Evolutionary conservation across 2,113 vertebrate genomes (phyloP).

Genomic region (Elanoides forficatus): DNA sequence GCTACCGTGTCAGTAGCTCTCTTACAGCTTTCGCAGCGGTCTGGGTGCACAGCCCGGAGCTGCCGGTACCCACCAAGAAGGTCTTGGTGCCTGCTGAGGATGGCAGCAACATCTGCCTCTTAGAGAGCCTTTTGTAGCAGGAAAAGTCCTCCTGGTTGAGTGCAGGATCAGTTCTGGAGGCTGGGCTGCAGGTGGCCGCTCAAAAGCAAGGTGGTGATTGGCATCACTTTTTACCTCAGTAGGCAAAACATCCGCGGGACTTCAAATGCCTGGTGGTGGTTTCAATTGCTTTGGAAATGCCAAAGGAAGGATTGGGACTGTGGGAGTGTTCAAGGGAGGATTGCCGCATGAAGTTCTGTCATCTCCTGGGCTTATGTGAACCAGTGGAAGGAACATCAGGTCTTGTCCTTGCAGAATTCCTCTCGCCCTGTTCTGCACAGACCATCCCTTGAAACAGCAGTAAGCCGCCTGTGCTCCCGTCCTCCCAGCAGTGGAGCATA

Average conservation of each 20-base stretch:
- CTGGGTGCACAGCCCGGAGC: accelerated
- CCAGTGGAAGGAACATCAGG: not conserved
- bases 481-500: not conserved
- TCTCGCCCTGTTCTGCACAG: not conserved
- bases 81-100: not conserved
- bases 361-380: not conserved
- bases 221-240: not conserved
- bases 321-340: not conserved
- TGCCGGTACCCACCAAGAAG: accelerated
- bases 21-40: not conserved
- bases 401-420: not conserved
- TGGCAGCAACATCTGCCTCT: not conserved
- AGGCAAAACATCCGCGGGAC: accelerated
- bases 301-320: not conserved
- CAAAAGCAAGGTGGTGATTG: not conserved
- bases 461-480: not conserved
- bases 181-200: not conserved
- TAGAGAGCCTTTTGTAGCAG: not conserved
- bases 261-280: not conserved
- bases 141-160: not conserved
- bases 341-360: not conserved
- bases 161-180: not conserved
- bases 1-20: not conserved
- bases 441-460: not conserved
- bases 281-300: not conserved